Conservation (phyloP, 2,797 vertebrate species). For the Octomys mimax region DNA sequence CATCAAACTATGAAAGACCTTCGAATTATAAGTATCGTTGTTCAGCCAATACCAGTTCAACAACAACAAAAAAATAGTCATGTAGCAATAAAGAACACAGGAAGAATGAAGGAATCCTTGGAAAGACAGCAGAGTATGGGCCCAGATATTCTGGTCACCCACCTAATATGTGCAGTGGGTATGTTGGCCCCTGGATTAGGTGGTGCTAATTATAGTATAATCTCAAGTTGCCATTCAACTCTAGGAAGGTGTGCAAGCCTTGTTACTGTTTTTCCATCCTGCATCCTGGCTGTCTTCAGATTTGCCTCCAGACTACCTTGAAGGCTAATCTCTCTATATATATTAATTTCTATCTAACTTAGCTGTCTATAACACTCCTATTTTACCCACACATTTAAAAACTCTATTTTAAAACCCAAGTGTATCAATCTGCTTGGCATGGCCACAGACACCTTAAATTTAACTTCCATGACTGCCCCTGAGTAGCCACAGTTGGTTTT, state of each 20-base stretch:
- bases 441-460: too few species aligned
- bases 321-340: not conserved
- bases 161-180: not conserved
- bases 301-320: not conserved
- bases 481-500: not conserved
- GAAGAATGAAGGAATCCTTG: not conserved
- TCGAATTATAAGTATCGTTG: not conserved
- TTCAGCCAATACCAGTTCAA: not conserved
- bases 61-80: not conserved
- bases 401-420: not conserved
- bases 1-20: not conserved
- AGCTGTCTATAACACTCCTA: not conserved
- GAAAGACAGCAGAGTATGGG: not conserved
- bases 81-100: not conserved
- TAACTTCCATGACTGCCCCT: not conserved
- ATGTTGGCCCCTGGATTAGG: not conserved
- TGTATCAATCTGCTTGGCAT: not conserved
- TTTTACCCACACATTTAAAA: not conserved
- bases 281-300: not conserved
- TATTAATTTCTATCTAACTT: not conserved
- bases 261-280: not conserved
- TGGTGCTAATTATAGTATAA: not conserved
- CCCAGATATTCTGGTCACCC: not conserved
- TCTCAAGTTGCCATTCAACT: not conserved
- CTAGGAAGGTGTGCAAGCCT: not conserved